Conservation (phyloP, 2,113 vertebrate genomes). For the Heterotilapia buettikoferi region DNA sequence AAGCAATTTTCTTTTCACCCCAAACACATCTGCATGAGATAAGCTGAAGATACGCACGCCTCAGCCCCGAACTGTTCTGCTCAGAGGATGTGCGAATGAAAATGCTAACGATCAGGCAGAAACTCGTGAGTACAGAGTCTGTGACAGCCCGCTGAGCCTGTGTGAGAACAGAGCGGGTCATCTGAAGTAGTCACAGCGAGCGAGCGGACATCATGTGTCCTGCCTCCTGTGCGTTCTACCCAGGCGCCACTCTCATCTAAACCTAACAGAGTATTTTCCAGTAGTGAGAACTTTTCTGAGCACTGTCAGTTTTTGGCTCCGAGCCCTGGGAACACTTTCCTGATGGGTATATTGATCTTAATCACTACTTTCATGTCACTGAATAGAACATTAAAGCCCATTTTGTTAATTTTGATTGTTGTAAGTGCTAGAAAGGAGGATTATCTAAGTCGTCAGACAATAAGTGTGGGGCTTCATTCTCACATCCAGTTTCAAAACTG, state of each 20-base stretch:
- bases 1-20: not conserved
- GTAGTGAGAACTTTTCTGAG: not conserved
- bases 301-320: not conserved
- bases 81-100: not conserved
- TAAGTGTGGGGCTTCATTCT: not conserved
- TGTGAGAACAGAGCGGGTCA: not conserved
- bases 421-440: not conserved
- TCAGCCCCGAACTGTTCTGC: not conserved
- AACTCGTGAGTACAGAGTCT: not conserved
- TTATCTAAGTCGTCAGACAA: not conserved
- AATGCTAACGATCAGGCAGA: not conserved
- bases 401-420: not conserved
- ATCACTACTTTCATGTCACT: not conserved
- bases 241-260: not conserved
- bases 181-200: not conserved
- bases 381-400: not conserved
- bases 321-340: not conserved
- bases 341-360: not conserved
- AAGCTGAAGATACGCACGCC: not conserved
- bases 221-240: not conserved
- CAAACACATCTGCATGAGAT: not conserved
- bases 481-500: not conserved
- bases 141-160: not conserved
- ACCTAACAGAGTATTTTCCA: not conserved
- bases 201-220: not conserved